A percentile compares a stretch with the other conserved stretches of the same genome.
phyloP scores from a whole-genome alignment of 2,113 vertebrate species.

The Arenaria interpres region DNA sequence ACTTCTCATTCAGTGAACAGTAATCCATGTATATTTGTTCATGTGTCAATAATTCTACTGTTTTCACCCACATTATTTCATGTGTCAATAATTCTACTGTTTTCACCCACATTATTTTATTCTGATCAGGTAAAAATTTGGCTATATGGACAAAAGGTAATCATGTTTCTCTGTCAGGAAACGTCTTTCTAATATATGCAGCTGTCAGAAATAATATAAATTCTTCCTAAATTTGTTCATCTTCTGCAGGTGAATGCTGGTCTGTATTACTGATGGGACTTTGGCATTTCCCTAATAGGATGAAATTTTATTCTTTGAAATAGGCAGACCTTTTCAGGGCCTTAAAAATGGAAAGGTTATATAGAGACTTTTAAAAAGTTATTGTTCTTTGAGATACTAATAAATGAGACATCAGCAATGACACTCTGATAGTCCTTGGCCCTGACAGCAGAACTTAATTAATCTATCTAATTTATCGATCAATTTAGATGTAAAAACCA shows the following conservation, averaged over 20 bases:
- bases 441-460: constrained; percentile 74
- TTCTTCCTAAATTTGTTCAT: neutral
- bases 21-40: neutral
- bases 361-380: neutral
- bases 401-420: neutral
- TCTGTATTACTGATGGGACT: neutral
- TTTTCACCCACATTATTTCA: neutral
- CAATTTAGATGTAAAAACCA: constrained; percentile 69
- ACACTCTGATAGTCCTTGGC: constrained; percentile 49
- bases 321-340: neutral
- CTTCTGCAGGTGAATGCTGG: neutral
- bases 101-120: neutral
- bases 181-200: neutral
- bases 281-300: neutral
- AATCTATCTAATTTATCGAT: constrained; percentile 78
- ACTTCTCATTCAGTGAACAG: neutral
- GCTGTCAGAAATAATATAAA: neutral
- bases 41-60: neutral
- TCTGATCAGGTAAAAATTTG: neutral
- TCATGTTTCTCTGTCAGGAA: neutral
- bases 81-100: neutral
- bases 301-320: neutral
- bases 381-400: neutral
- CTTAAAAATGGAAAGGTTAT: neutral
- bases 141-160: neutral